Evolutionary conservation across 1,140 invertebrate species (phyloP).

Genomic region (Sarcophaga peregrina): DNA sequence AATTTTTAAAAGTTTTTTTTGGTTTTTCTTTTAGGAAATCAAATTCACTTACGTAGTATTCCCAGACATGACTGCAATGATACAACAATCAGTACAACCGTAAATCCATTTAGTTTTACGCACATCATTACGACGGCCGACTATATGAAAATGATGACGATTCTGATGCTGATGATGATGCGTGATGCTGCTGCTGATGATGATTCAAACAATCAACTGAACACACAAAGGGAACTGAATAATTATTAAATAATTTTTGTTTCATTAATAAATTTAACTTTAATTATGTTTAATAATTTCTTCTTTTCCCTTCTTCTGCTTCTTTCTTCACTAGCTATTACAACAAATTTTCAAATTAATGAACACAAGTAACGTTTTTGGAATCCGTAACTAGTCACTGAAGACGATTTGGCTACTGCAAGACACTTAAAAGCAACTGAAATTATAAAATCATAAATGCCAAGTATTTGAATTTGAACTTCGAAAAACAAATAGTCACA

Average conservation of each 20-base stretch:
- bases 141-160: no score
- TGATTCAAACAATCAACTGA: no score
- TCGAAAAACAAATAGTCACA: not conserved
- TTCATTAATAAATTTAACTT: not conserved
- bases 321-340: not conserved
- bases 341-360: not conserved
- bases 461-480: not conserved
- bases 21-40: no score
- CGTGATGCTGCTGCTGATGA: not conserved
- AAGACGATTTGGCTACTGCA: no score
- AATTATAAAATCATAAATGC: not conserved
- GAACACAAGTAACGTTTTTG: not conserved
- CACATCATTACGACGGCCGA: not conserved
- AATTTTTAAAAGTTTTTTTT: no score
- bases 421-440: not conserved
- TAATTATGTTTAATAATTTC: not conserved
- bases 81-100: not conserved
- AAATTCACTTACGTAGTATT: conserved; percentile 11
- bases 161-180: not conserved
- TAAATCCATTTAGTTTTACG: conserved; percentile 4
- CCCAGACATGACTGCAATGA: not conserved
- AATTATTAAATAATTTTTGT: not conserved
- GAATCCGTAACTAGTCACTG: not conserved
- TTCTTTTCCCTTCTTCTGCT: no score
- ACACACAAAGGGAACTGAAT: conserved; percentile 4